A percentile compares a stretch with the other conserved stretches of the same genome.
phyloP scores from a whole-genome alignment of 2,113 vertebrate species.

The Syngnathus typhle region DNA sequence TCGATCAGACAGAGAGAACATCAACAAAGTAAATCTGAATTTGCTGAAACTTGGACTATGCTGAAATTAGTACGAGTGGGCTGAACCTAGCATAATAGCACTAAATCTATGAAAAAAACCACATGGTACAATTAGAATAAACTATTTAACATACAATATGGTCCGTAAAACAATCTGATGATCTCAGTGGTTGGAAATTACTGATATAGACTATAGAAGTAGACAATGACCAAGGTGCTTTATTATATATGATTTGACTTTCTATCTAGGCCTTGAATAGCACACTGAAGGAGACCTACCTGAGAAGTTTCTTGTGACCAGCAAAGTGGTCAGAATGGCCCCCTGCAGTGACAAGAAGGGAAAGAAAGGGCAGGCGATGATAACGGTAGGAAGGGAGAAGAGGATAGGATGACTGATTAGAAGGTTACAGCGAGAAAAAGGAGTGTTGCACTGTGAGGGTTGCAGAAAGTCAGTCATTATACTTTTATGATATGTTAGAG shows the following conservation, averaged over 20 bases:
- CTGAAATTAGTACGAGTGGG: no score
- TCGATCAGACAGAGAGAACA: not conserved
- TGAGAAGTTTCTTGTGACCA: slow-evolving; percentile 99
- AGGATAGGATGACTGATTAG: slow-evolving; percentile 44
- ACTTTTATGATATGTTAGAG: slow-evolving; percentile 21
- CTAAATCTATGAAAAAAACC: no score
- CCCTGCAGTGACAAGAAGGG: slow-evolving; percentile 74
- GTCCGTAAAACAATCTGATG: no score
- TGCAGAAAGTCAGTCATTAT: slow-evolving; percentile 22
- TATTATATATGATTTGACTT: not conserved
- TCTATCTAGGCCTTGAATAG: slow-evolving; percentile 7
- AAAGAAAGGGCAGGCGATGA: slow-evolving; percentile 27
- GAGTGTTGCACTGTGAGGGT: slow-evolving; percentile 23
- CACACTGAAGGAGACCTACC: slow-evolving; percentile 72
- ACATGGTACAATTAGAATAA: no score
- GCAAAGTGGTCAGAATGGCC: slow-evolving; percentile 96
- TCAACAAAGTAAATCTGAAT: not conserved
- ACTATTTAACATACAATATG: no score
- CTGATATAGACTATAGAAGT: not conserved
- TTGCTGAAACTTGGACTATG: no score
- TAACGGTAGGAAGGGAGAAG: slow-evolving; percentile 22
- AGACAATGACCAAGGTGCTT: not conserved
- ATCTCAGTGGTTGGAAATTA: not conserved
- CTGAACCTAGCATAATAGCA: no score
- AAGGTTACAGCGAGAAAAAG: slow-evolving; percentile 24